Conservation (phyloP, 2,797 vertebrate genomes). For the Thunnus albacares region DNA sequence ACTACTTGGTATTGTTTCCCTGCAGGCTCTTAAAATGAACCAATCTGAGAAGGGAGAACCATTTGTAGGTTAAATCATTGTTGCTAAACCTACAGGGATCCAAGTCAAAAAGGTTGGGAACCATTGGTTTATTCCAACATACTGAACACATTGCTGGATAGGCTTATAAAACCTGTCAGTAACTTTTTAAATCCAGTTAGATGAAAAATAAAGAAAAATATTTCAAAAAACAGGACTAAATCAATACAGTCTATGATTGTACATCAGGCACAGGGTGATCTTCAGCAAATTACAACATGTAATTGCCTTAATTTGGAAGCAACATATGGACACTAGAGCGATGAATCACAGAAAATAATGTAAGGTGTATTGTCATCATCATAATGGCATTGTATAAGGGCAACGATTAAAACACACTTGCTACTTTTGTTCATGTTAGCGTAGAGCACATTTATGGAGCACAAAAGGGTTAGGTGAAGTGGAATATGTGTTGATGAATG, state of each 20-base stretch:
- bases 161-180: no score
- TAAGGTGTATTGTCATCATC: neutral
- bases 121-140: no score
- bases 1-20: no score
- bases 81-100: no score
- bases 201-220: no score
- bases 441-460: neutral
- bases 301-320: neutral
- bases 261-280: neutral
- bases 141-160: neutral
- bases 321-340: neutral
- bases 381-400: neutral
- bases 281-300: neutral
- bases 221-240: neutral
- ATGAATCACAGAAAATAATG: neutral
- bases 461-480: neutral
- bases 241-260: no score
- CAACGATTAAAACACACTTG: constrained; percentile 1
- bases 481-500: constrained; percentile 5
- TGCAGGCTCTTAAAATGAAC: no score
- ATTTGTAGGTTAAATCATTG: no score
- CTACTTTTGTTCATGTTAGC: neutral
- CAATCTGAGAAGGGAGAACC: no score
- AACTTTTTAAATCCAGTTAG: no score
- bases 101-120: no score